Base-by-base conservation (phyloP, 37 sponge, comb jelly and placozoan genomes). In the Bolinopsis microptera region DNA sequence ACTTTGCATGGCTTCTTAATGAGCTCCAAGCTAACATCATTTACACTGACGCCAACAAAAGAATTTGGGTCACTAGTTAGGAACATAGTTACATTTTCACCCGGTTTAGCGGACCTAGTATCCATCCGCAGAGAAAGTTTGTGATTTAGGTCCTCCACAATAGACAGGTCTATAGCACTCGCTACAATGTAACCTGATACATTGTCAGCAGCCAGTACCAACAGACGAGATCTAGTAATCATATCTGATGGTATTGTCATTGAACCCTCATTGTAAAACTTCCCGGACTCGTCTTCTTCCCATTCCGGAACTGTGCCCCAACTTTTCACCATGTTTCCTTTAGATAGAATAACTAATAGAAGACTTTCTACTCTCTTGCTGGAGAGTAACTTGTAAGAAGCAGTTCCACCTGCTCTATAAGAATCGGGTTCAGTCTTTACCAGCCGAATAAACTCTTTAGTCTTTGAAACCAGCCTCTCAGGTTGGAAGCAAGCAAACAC, bases 401-500 rank as follows among this genome's bases (percentile, higher is more conserved):
- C 28, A 0, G 61, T 86, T 0, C 39, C 90, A 5, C 90, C 90
- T 3, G 90, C 61, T 5, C 27, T 38, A 31, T 86, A 86, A 2
- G 37, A 32, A 3, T 32, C 22, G 8, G 32, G 90, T 86, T 86
- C 61, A 24, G 41, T 41, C 61, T 86, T 86, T 28, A 36, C 13
- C 13, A 86, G 39, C 61, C 90, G 25, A 1, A 86, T 38, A 27
- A 86, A 86, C 18, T 41, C 41, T 9, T 40, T 38, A 24, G 41
- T 16, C 30, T 86, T 39, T 22, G 90, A 0, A 0, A 86, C 90
- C 90, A 86, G 1, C 28, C 90, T 38, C 18, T 86, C 90, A 40
- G 90, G 90, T 86, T 86, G 90, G 61, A 86, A 86, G 61, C 90
- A 86, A 2, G 90, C 41, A 27, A 86, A 86, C 27, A 86, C 61